Evolutionary conservation across 2,113 vertebrate genomes (phyloP), one percentile per base, ranked within the genome.

Genomic region (Zosterops japonicus): DNA sequence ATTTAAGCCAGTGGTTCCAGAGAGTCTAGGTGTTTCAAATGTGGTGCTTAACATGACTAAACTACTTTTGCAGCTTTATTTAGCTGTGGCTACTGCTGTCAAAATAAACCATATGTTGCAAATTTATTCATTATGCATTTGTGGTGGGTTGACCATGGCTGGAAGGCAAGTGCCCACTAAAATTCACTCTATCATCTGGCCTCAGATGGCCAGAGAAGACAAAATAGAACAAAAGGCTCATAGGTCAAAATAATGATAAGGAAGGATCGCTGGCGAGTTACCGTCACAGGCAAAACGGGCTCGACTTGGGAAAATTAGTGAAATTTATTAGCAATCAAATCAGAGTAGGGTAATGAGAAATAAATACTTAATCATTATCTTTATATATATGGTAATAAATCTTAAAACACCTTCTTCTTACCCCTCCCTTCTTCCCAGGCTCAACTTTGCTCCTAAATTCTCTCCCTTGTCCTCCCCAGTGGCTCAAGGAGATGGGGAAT

Each of bases 121-220:
- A 96, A 93, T 91, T 46, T 64, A 50, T 83, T 96, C 83, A 65
- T 42, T 92, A 53, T 41, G 65, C 21, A 53, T 70, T 86, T 81
- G 71, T 21, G 53, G 20, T 50, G 36, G 12, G 27, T 49, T 57
- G n/a, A 44, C 50, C 23, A 9, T 57, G n/a, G n/a, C 49, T 86
- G n/a, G n/a, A 72, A 5, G 16, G 47, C 53, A 82, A 35, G 12
- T 72, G n/a, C 39, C 53, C 53, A 53, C 60, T 55, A 47, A 80
- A 93, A 83, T 20, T 49, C 2, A 2, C 23, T 64, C 60, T 42
- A 31, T 68, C 11, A 28, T 47, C n/a, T n/a, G n/a, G n/a, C 5
- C 31, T 57, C 55, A 69, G 44, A 11, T 24, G 27, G 39, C 59
- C 7, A 33, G 7, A 21, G 50, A 56, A 44, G 33, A 83, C 35